Evolutionary conservation across 2,888 invertebrate species (phyloP).

Genomic region (Sthenelais limicola): DNA sequence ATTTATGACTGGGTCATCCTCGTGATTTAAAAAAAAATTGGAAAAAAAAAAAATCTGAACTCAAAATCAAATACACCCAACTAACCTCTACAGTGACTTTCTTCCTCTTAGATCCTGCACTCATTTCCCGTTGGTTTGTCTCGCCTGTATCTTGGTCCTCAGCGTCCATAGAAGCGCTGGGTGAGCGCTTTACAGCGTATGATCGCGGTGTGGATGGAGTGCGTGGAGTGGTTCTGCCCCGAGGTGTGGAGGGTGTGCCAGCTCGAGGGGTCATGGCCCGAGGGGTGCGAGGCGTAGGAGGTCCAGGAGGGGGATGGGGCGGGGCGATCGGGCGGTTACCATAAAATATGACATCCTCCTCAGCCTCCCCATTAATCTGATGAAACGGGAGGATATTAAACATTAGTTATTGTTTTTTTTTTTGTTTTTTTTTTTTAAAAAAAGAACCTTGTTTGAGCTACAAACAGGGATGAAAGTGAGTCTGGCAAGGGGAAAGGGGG

Average conservation of each 20-base stretch:
- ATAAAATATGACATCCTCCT: constrained; percentile 28
- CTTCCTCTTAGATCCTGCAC: constrained; percentile 43
- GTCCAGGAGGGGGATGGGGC: constrained; percentile 40
- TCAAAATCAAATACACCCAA: background rate
- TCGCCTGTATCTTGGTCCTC: background rate
- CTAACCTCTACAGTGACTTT: constrained; percentile 31
- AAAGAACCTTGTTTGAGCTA: too few relatives aligned
- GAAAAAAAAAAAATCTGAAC: too few relatives aligned
- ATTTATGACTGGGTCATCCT: too few relatives aligned
- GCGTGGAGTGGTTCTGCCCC: background rate
- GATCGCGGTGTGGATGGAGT: constrained; percentile 32
- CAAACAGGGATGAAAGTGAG: too few relatives aligned
- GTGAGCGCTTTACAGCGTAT: constrained; percentile 42
- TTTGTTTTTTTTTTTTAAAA: too few relatives aligned
- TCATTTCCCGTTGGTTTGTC: constrained; percentile 5
- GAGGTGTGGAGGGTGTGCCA: background rate
- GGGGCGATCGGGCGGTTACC: constrained; percentile 37
- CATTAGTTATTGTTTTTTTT: too few relatives aligned
- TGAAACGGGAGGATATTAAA: too few relatives aligned
- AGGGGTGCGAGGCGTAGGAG: constrained; percentile 44
- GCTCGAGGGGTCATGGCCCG: constrained; percentile 1
- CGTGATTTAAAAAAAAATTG: too few relatives aligned
- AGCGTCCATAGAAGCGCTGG: constrained; percentile 37
- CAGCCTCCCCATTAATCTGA: constrained; percentile 42
- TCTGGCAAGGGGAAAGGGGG: too few relatives aligned